Base-by-base conservation (phyloP, 2,797 vertebrate genomes). In the Falco novaeseelandiae region DNA sequence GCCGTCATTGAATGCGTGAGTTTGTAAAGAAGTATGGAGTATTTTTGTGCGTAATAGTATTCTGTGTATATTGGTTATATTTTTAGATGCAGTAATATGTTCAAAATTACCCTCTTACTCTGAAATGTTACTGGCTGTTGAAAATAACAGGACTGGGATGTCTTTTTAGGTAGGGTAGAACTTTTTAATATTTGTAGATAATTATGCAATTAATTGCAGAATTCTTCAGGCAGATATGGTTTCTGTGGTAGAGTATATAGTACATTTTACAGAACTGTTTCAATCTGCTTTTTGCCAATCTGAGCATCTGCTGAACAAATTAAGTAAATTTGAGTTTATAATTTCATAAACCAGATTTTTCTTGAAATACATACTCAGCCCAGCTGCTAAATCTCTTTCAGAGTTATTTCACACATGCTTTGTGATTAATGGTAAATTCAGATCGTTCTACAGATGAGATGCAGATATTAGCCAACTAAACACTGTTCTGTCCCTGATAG, bases 251-350 rank as follows among this genome's bases (percentile, higher is more conserved):
- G 34, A 70, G 2, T 44, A 29, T 20, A 23, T n/a, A 95, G 55
- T 42, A 21, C 18, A 22, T 80, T 82, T 83, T 73, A 84, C 46
- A 91, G 72, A 92, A 94, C 82, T 83, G 26, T 94, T 97, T 93
- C 44, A 83, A 34, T 81, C 40, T 84, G 87, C 52, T 67, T 94
- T 83, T 95, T 96, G 55, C 32, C 42, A 92, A 51, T 92, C 65
- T 96, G 89, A 94, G 36, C 77, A 95, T 94, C 91, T 94, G 91
- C 49, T 93, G 89, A 97, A 83, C 83, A 96, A 93, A 96, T 90
- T 84, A 83, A 93, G 79, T 95, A 77, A 76, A 93, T 77, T 51
- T 65, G n/a, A 65, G 26, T 49, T 93, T 94, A 67, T 67, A 44
- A 88, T 88, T 83, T 84, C 74, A 93, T 90, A 94, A 97, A 94